phyloP scores from a whole-genome alignment of 2,888 invertebrate genomes.

The Brenthis daphne region DNA sequence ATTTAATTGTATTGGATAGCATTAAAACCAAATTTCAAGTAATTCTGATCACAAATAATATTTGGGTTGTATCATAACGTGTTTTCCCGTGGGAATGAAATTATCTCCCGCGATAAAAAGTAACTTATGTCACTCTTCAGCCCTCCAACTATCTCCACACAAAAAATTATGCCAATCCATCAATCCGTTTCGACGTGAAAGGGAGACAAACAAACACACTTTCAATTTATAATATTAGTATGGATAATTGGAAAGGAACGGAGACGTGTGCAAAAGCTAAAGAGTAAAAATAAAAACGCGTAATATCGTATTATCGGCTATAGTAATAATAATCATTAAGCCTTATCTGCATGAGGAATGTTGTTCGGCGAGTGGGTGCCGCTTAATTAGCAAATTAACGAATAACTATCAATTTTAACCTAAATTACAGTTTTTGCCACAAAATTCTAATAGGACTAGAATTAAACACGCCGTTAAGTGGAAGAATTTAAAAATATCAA shows the following conservation, averaged over 20 bases:
- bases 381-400: constrained; percentile 22
- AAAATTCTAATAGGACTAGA: constrained; percentile 12
- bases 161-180: no score
- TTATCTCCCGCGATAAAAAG: no score
- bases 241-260: background rate
- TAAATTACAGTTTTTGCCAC: constrained; percentile 20
- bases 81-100: no score
- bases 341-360: constrained; percentile 19
- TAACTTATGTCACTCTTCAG: no score
- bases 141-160: no score
- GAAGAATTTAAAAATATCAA: constrained; percentile 2
- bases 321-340: constrained; percentile 17
- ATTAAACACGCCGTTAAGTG: background rate
- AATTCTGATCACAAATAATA: no score
- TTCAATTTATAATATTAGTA: no score
- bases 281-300: background rate
- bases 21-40: no score
- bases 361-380: constrained; percentile 10
- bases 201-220: no score
- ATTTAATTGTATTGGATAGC: no score
- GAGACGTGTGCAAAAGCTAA: background rate
- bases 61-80: no score
- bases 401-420: constrained; percentile 21
- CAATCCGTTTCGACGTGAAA: no score
- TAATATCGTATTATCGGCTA: constrained; percentile 5